These are phyloP conservation scores for Hyposmocoma kahamanoa DNA, from an alignment of 1,140 invertebrate genomes.

Conservation along the genomic window DNA sequence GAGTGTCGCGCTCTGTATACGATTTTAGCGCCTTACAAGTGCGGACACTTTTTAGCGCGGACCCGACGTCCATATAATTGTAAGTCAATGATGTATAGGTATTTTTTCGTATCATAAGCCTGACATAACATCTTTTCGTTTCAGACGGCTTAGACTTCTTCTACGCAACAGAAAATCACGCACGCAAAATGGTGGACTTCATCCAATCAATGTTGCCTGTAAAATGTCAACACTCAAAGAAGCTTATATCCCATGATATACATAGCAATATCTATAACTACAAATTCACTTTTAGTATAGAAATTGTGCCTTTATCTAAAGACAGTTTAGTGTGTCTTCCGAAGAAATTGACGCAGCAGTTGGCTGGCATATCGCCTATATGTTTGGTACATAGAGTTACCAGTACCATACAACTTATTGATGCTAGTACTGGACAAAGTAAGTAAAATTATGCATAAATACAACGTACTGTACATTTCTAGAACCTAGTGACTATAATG, in stretches of 20 bases:
- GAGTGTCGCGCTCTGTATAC: no score
- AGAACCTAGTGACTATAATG: no score
- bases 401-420: constrained; percentile 93
- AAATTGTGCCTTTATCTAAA: constrained; percentile 97
- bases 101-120: constrained; percentile 2
- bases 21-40: no score
- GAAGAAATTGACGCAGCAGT: constrained; percentile 87
- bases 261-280: constrained; percentile 98
- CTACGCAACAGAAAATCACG: constrained; percentile 91
- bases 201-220: constrained; percentile 89
- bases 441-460: no score
- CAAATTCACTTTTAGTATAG: constrained; percentile 94
- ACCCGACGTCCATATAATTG: no score
- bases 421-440: constrained; percentile 94
- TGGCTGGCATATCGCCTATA: constrained; percentile 94
- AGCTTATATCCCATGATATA: constrained; percentile 97
- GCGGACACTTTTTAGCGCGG: no score
- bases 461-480: no score
- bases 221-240: constrained; percentile 92
- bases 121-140: constrained; percentile 39
- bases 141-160: constrained; percentile 97
- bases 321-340: constrained; percentile 96
- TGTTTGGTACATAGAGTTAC: constrained; percentile 94
- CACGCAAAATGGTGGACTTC: constrained; percentile 97
- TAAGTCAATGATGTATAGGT: no score